Percentiles rank a stretch among this genome's conserved stretches.
These are phyloP conservation scores for Channa maculata DNA, from an alignment of 2,113 vertebrate genomes.

Conservation along the genomic window DNA sequence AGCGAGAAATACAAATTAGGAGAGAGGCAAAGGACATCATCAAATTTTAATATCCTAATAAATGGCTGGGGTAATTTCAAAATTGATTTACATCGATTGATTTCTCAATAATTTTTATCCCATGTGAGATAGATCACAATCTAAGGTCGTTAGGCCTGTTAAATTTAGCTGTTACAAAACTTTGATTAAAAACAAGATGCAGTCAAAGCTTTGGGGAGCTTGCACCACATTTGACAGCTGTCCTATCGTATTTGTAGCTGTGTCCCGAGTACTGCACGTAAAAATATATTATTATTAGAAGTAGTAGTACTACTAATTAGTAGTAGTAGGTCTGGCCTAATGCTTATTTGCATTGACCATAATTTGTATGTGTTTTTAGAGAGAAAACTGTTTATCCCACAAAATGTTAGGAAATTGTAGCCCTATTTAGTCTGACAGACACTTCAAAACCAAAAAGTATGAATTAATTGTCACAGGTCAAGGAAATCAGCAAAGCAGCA, in stretches of 20 bases:
- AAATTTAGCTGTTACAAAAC: slow-evolving; percentile 35
- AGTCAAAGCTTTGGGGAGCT: slow-evolving; percentile 27
- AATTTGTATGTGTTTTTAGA: no score
- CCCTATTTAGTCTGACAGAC: neutral
- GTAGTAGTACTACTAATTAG: neutral
- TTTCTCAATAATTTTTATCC: slow-evolving; percentile 49
- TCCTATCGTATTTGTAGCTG: no score
- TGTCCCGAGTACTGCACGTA: no score
- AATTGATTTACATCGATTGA: slow-evolving; percentile 56
- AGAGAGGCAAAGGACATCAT: slow-evolving; percentile 16
- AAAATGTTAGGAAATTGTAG: no score
- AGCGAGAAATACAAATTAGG: neutral
- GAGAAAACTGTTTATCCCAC: no score
- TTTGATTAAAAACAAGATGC: slow-evolving; percentile 51
- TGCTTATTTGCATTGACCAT: neutral
- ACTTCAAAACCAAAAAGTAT: neutral
- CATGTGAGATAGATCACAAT: slow-evolving; percentile 31
- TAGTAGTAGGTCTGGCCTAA: neutral
- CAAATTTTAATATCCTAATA: slow-evolving; percentile 40
- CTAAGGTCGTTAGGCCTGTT: slow-evolving; percentile 26
- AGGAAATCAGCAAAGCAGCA: neutral
- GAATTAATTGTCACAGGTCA: neutral
- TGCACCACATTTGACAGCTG: no score
- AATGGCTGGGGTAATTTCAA: slow-evolving; percentile 36
- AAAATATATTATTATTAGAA: neutral